Percentiles rank a stretch among this genome's conserved stretches.
phyloP scores from a whole-genome alignment of 1,140 invertebrate genomes.

The Anoplophora glabripennis region DNA sequence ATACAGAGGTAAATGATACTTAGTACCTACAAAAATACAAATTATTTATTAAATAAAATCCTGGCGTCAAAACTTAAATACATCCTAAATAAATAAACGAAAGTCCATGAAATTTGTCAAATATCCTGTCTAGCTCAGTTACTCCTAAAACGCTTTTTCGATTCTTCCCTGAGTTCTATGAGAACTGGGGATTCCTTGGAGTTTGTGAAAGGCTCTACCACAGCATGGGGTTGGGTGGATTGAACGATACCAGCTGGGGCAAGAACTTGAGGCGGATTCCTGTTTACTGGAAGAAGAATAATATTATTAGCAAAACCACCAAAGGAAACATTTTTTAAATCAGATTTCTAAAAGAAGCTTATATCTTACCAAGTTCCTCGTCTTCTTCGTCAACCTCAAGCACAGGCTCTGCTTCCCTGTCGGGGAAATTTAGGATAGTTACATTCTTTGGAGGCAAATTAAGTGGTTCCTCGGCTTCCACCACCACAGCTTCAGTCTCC shows the following conservation, averaged over 20 bases:
- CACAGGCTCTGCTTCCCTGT: slow-evolving; percentile 33
- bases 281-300: slow-evolving; percentile 38
- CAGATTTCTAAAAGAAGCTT: background rate
- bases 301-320: background rate
- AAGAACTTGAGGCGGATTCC: slow-evolving; percentile 39
- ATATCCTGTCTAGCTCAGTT: too few species aligned
- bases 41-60: too few species aligned
- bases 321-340: too few species aligned
- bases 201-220: slow-evolving; percentile 38
- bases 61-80: too few species aligned
- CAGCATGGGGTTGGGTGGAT: slow-evolving; percentile 37
- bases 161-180: slow-evolving; percentile 37
- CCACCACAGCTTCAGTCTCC: slow-evolving; percentile 28
- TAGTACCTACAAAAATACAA: too few species aligned
- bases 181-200: slow-evolving; percentile 43
- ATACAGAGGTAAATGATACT: too few species aligned
- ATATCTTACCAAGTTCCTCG: slow-evolving; percentile 31
- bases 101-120: too few species aligned
- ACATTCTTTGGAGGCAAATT: slow-evolving; percentile 35
- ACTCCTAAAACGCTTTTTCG: slow-evolving; percentile 27
- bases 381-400: slow-evolving; percentile 36
- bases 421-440: slow-evolving; percentile 39
- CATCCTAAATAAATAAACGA: too few species aligned
- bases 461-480: slow-evolving; percentile 28
- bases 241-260: slow-evolving; percentile 44